Base-by-base conservation (phyloP, 2,113 vertebrate genomes). In the Anarrhichthys ocellatus region DNA sequence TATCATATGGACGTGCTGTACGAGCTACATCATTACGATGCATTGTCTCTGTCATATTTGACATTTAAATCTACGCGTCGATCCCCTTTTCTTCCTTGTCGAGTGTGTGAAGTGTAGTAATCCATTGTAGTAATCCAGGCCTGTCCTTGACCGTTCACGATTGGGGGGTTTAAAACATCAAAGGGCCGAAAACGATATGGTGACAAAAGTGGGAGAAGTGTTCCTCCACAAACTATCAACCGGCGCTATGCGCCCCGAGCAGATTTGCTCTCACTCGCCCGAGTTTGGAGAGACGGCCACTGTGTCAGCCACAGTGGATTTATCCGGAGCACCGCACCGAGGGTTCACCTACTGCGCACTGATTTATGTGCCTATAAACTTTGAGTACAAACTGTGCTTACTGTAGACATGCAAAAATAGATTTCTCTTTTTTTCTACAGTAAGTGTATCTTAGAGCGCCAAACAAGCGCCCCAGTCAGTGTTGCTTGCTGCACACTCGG, bases 151-250 rank as follows among this genome's bases (percentile, higher is more conserved):
- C 82, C 79, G 44, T 90, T 82, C 81, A 86, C 80, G 77, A 86
- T 87, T 90, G 83, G 89, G 22, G 22, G 24, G 81, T 91, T 89
- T 88, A 78, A 84, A 73, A 93, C 92, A 92, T 94, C 93, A 93
- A 94, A 94, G 93, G 89, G 79, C 75, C 75, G 73, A 70, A 91
- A 88, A 83, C 68, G 83, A 94, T 89, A 69, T 62, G 80, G 87
- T 88, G 87, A 92, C 87, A 91, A 89, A 91, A 89, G 89, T 92
- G 83, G 83, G 67, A 78, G 62, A 80, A 92, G 83, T 84, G 77
- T 84, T 86, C 84, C 80, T 84, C 76, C 83, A 73, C 67, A 86
- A 88, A 87, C 87, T 67, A 86, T 86, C 82, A 78, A 52, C 80
- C 38, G 46, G 29, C 82, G 64, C 63, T 58, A 58, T 71, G 71